phyloP scores from a whole-genome alignment of 1,140 invertebrate species.

The Drosophila busckii region DNA sequence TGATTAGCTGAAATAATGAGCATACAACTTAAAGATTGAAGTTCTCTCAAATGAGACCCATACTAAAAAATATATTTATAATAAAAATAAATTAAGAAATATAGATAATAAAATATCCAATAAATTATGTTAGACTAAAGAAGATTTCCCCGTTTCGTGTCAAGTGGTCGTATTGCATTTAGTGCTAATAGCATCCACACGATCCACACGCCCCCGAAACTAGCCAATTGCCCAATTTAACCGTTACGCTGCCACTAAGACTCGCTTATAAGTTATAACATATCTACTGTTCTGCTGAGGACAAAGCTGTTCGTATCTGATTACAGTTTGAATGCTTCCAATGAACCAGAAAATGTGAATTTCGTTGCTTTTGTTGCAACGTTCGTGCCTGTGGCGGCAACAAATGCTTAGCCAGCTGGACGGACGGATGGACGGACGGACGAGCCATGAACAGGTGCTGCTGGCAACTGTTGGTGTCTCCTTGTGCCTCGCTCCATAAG shows the following conservation, averaged over 20 bases:
- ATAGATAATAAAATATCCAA: no score
- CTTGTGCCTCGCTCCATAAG: background rate
- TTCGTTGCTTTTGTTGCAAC: constrained; percentile 38
- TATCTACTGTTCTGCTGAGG: no score
- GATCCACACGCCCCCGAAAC: constrained; percentile 5
- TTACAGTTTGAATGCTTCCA: constrained; percentile 71
- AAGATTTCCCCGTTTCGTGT: no score
- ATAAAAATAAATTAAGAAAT: no score
- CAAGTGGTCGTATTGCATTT: background rate
- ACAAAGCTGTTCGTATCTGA: constrained; percentile 48
- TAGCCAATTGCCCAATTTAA: constrained; percentile 1
- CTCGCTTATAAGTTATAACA: no score
- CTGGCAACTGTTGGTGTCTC: background rate
- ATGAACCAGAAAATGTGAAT: constrained; percentile 75
- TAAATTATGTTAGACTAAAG: no score
- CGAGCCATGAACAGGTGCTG: constrained; percentile 23
- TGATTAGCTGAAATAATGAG: no score
- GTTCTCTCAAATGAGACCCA: no score
- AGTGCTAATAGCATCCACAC: constrained; percentile 10
- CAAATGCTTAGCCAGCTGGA: constrained; percentile 10
- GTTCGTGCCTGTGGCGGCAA: constrained; percentile 42
- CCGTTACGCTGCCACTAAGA: no score
- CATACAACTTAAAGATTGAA: no score
- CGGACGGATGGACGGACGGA: background rate
- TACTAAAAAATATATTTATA: no score